These are phyloP conservation scores for Adelges cooleyi DNA, from an alignment of 1,140 invertebrate genomes.

Conservation along the genomic window DNA sequence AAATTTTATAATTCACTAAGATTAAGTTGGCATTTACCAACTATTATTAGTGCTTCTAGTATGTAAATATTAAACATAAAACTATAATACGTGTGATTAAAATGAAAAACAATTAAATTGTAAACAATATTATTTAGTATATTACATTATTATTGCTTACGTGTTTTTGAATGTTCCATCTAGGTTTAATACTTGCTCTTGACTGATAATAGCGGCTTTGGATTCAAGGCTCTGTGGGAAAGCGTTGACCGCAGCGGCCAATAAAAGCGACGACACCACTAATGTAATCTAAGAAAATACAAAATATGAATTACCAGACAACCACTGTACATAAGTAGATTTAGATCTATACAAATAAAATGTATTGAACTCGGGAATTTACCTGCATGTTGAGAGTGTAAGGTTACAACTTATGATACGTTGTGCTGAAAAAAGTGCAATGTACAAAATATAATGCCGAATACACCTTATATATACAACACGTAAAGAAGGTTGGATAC, in stretches of 20 bases:
- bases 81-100: too few relatives aligned
- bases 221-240: background rate
- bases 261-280: background rate
- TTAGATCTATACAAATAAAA: background rate
- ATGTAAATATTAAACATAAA: too few relatives aligned
- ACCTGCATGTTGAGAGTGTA: conserved; percentile 13
- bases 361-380: background rate
- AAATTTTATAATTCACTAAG: too few relatives aligned
- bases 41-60: too few relatives aligned
- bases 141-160: conserved; percentile 3
- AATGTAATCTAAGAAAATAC: background rate
- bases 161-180: conserved; percentile 38
- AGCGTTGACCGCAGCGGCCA: background rate
- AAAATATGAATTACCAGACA: background rate
- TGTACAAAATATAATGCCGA: background rate
- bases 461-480: background rate
- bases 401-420: background rate
- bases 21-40: too few relatives aligned
- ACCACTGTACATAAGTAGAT: background rate
- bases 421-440: background rate
- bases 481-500: background rate
- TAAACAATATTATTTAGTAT: too few relatives aligned
- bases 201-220: conserved; percentile 7
- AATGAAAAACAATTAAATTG: too few relatives aligned
- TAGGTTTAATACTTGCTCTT: conserved; percentile 39